Evolutionary conservation across 2,113 vertebrate species (phyloP).

Genomic region (Coracopsis vasa): DNA sequence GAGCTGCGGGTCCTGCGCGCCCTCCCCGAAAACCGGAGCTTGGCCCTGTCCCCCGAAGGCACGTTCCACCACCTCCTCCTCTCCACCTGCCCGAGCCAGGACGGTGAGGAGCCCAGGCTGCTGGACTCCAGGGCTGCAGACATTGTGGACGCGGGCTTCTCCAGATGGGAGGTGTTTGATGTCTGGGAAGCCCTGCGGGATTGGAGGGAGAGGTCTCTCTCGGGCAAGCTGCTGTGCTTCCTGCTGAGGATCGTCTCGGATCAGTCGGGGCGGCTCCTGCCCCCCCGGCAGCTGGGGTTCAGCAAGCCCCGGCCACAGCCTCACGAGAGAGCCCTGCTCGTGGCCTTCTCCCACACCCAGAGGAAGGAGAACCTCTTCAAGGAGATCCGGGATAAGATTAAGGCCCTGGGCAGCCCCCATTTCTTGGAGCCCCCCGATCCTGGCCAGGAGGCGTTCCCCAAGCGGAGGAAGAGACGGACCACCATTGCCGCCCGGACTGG

Average conservation of each 20-base stretch:
- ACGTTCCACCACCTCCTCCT: conserved; percentile 76
- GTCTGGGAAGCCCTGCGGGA: conserved; percentile 73
- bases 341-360: conserved; percentile 78
- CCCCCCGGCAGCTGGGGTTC: conserved; percentile 74
- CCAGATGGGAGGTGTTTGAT: conserved; percentile 85
- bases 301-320: conserved; percentile 29
- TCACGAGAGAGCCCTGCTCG: conserved; percentile 81
- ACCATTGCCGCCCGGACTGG: conserved; percentile 41
- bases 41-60: conserved; percentile 53
- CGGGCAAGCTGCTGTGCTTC: conserved; percentile 73
- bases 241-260: conserved; percentile 70
- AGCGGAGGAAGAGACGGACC: conserved; percentile 73
- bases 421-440: conserved; percentile 36
- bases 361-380: conserved; percentile 82
- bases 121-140: conserved; percentile 76
- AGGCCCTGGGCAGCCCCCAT: conserved; percentile 63
- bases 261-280: conserved; percentile 31
- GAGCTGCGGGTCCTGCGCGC: conserved; percentile 81
- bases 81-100: conserved; percentile 66
- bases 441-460: background rate
- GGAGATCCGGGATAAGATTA: conserved; percentile 82
- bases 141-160: conserved; percentile 25
- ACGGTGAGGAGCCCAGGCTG: conserved; percentile 12
- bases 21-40: conserved; percentile 45
- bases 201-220: background rate